Conservation (phyloP, 2,888 invertebrate genomes). For the Pterostichus madidus region DNA sequence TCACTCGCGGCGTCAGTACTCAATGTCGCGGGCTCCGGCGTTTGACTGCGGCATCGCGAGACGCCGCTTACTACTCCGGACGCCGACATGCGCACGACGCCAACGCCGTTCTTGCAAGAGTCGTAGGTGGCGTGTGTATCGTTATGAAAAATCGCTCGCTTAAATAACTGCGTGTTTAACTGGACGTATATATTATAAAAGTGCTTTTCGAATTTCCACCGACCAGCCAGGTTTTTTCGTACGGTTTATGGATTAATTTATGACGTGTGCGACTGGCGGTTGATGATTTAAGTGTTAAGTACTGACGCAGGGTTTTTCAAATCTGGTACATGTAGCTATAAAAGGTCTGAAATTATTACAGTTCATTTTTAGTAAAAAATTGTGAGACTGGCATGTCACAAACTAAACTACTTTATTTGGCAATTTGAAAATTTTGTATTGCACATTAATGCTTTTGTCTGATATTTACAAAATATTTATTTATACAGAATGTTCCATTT, state of each 20-base stretch:
- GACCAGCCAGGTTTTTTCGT: constrained; percentile 27
- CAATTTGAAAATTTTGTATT: not conserved
- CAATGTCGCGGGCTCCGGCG: constrained; percentile 14
- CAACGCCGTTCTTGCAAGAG: not conserved
- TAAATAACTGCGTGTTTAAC: constrained; percentile 69
- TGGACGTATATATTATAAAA: constrained; percentile 63
- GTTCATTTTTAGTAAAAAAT: constrained; percentile 8
- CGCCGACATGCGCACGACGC: constrained; percentile 13
- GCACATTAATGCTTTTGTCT: too few relatives aligned
- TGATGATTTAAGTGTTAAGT: constrained; percentile 46
- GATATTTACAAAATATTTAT: too few relatives aligned
- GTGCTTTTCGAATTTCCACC: constrained; percentile 61
- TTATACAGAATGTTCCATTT: too few relatives aligned
- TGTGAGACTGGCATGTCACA: not conserved
- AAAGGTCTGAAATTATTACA: constrained; percentile 1
- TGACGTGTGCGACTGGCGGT: constrained; percentile 48
- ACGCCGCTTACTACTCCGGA: constrained; percentile 2
- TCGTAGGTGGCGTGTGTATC: constrained; percentile 73
- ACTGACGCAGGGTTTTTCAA: constrained; percentile 20
- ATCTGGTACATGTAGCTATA: constrained; percentile 2
- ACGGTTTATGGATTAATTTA: constrained; percentile 59
- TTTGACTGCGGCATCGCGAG: constrained; percentile 56
- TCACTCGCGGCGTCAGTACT: constrained; percentile 8
- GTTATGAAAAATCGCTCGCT: constrained; percentile 73
- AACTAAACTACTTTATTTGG: not conserved